phyloP scores from a whole-genome alignment of 2,888 invertebrate species.

The Agrilus cyanescens region DNA sequence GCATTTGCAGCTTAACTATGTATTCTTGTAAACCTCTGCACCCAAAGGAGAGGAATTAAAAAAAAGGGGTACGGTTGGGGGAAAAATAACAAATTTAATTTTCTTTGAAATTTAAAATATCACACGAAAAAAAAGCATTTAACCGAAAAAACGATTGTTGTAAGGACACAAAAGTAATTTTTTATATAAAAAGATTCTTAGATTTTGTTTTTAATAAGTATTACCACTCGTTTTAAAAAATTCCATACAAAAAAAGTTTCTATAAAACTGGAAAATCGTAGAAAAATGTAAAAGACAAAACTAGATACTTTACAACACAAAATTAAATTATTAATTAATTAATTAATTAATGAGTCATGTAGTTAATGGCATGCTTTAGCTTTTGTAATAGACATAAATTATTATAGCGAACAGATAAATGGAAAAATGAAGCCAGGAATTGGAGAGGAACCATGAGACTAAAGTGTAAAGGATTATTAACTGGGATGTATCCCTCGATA shows the following conservation, averaged over 20 bases:
- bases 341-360: too few relatives aligned
- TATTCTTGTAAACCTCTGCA: slow-evolving; percentile 39
- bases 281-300: too few relatives aligned
- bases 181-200: neutral
- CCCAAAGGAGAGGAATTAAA: slow-evolving; percentile 18
- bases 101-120: slow-evolving; percentile 13
- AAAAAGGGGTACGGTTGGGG: slow-evolving; percentile 14
- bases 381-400: too few relatives aligned
- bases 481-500: slow-evolving; percentile 17
- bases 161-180: neutral
- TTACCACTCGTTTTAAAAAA: too few relatives aligned
- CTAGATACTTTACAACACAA: too few relatives aligned
- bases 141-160: neutral
- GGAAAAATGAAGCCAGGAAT: slow-evolving; percentile 13
- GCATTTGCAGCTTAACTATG: slow-evolving; percentile 26
- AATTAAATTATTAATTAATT: too few relatives aligned
- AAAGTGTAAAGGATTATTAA: slow-evolving; percentile 21
- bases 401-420: too few relatives aligned
- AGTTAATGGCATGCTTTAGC: too few relatives aligned
- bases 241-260: too few relatives aligned
- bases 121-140: slow-evolving; percentile 4
- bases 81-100: slow-evolving; percentile 6
- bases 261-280: too few relatives aligned
- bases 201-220: neutral
- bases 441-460: slow-evolving; percentile 19